phyloP scores from a whole-genome alignment of 2,888 invertebrate genomes.

The Stegana nigrithorax region DNA sequence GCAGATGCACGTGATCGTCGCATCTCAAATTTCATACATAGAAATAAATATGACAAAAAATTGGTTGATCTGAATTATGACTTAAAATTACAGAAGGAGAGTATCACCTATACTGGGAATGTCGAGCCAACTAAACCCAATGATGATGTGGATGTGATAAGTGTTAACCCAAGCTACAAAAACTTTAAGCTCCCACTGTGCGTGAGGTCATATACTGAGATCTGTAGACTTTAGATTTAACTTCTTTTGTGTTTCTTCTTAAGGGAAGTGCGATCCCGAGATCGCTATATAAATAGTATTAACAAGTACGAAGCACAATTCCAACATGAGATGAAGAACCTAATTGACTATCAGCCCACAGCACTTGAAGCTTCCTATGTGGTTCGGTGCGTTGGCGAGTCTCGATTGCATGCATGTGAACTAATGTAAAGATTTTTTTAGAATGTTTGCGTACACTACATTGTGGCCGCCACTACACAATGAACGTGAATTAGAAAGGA shows the following conservation, averaged over 20 bases:
- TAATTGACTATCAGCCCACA: neutral
- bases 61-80: no score
- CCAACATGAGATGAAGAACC: neutral
- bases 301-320: neutral
- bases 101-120: no score
- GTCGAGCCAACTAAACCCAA: no score
- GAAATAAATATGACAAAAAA: no score
- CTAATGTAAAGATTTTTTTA: neutral
- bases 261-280: neutral
- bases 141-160: no score
- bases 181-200: slow-evolving; percentile 37
- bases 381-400: neutral
- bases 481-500: neutral
- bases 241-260: no score
- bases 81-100: no score
- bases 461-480: neutral
- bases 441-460: neutral
- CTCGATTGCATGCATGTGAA: neutral
- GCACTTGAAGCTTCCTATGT: neutral
- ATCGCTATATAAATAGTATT: neutral
- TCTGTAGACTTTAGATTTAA: no score
- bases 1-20: no score
- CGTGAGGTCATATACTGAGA: no score
- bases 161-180: slow-evolving; percentile 32
- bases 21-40: no score